Base-by-base conservation (phyloP, 2,797 vertebrate genomes). In the Coilia nasus region DNA sequence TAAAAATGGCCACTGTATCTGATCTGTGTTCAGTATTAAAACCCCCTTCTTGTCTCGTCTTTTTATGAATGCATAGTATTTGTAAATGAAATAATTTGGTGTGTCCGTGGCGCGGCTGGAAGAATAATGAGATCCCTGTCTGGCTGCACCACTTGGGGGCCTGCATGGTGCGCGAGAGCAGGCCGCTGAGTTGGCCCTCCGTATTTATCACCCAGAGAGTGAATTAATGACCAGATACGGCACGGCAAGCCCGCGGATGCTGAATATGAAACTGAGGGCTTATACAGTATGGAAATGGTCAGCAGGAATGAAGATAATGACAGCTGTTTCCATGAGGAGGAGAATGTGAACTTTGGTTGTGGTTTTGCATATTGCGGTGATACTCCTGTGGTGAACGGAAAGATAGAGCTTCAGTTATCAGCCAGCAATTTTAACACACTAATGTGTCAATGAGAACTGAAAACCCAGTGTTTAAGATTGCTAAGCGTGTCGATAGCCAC, bases 221-320 rank as follows among this genome's bases (percentile, higher is more conserved):
- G 71, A 78, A 78, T 78, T 78, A 78, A 78, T 78, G 71, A 89
- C 86, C 90, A 88, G 91, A 93, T 87, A 92, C 88, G 87, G 88
- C 54, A 81, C 88, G 88, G 88, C 47, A 81, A 92, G 91, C 87
- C 90, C 2, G 57, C 41, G 88, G 88, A 91, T 92, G 90, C 93
- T 91, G 93, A 93, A 92, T 93, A 90, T 90, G 87, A 92, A 90
- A 90, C 90, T 85, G 87, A 83, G 84, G 84, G 91, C 92, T 93
- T 93, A 93, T 85, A 89, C 89, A 87, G 87, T 44, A 78, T 21
- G 71, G 71, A 91, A 92, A 41, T 84, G 75, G 90, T 93, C 90
- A 83, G 90, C 82, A 90, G 89, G 90, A 91, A 92, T 89, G 89
- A 88, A 91, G 92, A 92, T 92, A 89, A 94, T 83, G 82, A 46